Evolutionary conservation across 1,140 invertebrate genomes (phyloP), one percentile per base, ranked within the genome.

Genomic region (Radopholus similis): DNA sequence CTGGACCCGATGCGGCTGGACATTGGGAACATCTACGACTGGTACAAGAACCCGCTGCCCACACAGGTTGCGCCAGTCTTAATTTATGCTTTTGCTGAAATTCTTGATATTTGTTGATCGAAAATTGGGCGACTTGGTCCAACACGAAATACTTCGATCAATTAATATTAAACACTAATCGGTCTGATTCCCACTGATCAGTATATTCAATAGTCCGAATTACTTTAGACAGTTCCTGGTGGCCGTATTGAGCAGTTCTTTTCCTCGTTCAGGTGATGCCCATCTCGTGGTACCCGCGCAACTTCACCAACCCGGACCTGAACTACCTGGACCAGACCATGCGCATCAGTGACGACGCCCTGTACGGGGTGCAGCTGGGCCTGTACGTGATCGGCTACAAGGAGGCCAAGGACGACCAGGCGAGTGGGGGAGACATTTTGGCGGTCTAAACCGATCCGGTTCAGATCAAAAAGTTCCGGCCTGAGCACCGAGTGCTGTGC

Each of bases 11-110:
- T 83, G 81, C 67, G 79, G 28, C 58, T 81, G n/a, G 81, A 83
- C 54, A 83, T 81, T 58, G 79, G 81, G 34, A 83, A 81, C 72
- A 66, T 81, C n/a, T 83, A 82, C 44, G 78, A 83, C 59, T 81
- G 81, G 81, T 81, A 77, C 70, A 81, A 83, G 57, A 82, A 83
- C 59, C 79, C 79, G 8, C 53, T 83, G 35, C 56, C 65, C 18
- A 51, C 47, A 32, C 32, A 28, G 35, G 59, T 62, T n/a, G n/a
- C n/a, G n/a, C n/a, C n/a, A n/a, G n/a, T n/a, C n/a, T n/a, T n/a
- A n/a, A n/a, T n/a, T n/a, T n/a, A n/a, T n/a, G n/a, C n/a, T n/a
- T n/a, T n/a, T n/a, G n/a, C n/a, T n/a, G n/a, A n/a, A n/a, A n/a
- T n/a, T n/a, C n/a, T n/a, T n/a, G n/a, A n/a, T n/a, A n/a, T n/a